Evolutionary conservation across 2,888 invertebrate genomes (phyloP), one percentile per base, ranked within the genome.

Genomic region (Drosophila mulleri): DNA sequence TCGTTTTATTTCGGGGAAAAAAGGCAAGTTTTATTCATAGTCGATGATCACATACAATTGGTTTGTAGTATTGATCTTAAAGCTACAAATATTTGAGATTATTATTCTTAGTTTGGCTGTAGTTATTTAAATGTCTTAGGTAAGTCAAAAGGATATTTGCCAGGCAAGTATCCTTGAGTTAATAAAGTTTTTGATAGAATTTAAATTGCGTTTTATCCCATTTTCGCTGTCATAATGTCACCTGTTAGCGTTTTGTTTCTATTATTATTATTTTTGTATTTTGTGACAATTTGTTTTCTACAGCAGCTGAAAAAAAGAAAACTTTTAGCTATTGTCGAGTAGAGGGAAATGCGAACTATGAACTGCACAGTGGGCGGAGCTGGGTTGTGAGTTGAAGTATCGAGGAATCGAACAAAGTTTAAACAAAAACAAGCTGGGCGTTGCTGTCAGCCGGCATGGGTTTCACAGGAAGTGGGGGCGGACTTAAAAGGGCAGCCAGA

Each of bases 241-340:
- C 32, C 18, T 47, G 11, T 48, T 44, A 67, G 86, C 67, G 86
- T 82, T 75, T 70, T n/a, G 35, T 58, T 37, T 54, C 41, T 54
- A 39, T 37, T 50, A 32, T 18, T 52, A 32, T 35, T 20, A 35
- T 35, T 52, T 52, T 52, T 5, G 35, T 68, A 76, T 68, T 65
- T 60, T 59, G 56, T 79, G 79, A 84, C 79, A 89, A 89, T 86
- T 86, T 88, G 82, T 80, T 75, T 83, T 80, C 35, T 53, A 52
- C 59, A 68, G 48, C 8, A 62, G 53, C 62, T 54, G 26, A 63
- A 65, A 29, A 8, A 29, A 67, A 63, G 57, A 56, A 61, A 75
- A 75, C 58, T 72, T 75, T 69, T 39, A 18, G 35, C 42, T 53
- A 35, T 39, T 32, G 29, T 41, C 39, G 44, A 9, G 39, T 29